Base-by-base conservation (phyloP, 2,113 vertebrate species). In the Melanerpes aurifrons region DNA sequence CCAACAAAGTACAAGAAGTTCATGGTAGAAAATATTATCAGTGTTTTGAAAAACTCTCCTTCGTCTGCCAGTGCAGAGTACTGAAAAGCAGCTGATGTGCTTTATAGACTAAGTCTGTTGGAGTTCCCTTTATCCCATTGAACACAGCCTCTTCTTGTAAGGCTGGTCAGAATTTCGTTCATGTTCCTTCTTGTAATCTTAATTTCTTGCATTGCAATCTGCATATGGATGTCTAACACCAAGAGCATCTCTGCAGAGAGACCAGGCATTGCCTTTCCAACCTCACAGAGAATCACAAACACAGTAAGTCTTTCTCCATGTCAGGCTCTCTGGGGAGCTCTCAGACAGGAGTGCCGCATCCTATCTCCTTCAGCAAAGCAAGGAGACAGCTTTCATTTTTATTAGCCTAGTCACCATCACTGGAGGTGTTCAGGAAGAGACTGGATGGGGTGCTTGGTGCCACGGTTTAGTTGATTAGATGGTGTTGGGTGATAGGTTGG, bases 231-330 rank as follows among this genome's bases (percentile, higher is more conserved):
- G 18, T 5, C 16, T 0, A 3, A 59, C 31, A 21, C 5, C 1
- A 35, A 58, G 25, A 17, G 14, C 48, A 48, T 18, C 47, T 18
- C 47, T 48, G 18, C 20, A 22, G 21, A 54, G 40, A 43, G 56
- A 18, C 32, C 17, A 32, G 10, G 18, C 20, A 20, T 20, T 47
- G n/a, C 37, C 25, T 53, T 78, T 64, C 48, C 62, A 53, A 9
- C 26, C 35, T 45, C 0, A 1, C 48, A 53, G 61, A 45, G 29
- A 74, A 66, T 61, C 24, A 28, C 20, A 43, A 21, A 35, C 0
- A 1, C 62, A 47, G 28, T 2, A 2, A 35, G 19, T 13, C 26
- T 15, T 61, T 26, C 9, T 7, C 25, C 3, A 0, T 4, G 7
- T 6, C 53, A 8, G 3, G 32, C 32, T 69, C 21, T 40, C 7